Percentiles rank a stretch among this genome's conserved stretches.
phyloP scores from a whole-genome alignment of 2,113 vertebrate species.

The Fukomys damarensis region DNA sequence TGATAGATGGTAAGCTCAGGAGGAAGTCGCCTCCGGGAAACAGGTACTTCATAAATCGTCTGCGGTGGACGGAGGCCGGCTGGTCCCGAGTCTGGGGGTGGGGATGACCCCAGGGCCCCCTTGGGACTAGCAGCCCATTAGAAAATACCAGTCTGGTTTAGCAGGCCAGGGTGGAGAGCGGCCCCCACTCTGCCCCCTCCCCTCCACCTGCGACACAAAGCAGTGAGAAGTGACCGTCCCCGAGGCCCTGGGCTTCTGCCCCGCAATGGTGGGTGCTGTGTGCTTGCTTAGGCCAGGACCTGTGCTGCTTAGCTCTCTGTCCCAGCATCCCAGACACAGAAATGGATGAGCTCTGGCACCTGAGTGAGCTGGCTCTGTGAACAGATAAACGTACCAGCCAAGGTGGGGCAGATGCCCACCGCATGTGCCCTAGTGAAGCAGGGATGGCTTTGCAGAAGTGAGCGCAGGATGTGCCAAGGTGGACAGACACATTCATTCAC shows the following conservation, averaged over 20 bases:
- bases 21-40: background rate
- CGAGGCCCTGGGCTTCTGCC: rapidly evolving
- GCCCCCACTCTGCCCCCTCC: background rate
- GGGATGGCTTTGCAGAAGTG: background rate
- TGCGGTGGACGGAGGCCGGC: background rate
- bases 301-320: background rate
- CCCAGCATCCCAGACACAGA: background rate
- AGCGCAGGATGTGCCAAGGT: rapidly evolving
- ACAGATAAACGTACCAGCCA: background rate
- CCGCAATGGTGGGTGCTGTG: too few relatives aligned
- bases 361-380: background rate
- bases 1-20: background rate
- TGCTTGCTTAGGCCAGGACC: too few relatives aligned
- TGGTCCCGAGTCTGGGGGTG: background rate
- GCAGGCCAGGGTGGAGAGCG: background rate
- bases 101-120: background rate
- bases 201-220: background rate
- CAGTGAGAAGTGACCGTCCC: background rate
- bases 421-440: background rate
- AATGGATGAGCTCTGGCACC: background rate
- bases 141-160: background rate
- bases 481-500: too few relatives aligned
- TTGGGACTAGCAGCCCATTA: background rate
- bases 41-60: conserved; percentile 25
- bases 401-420: rapidly evolving